Conservation (phyloP, 2,797 vertebrate species). For the Premnoplex brunnescens region DNA sequence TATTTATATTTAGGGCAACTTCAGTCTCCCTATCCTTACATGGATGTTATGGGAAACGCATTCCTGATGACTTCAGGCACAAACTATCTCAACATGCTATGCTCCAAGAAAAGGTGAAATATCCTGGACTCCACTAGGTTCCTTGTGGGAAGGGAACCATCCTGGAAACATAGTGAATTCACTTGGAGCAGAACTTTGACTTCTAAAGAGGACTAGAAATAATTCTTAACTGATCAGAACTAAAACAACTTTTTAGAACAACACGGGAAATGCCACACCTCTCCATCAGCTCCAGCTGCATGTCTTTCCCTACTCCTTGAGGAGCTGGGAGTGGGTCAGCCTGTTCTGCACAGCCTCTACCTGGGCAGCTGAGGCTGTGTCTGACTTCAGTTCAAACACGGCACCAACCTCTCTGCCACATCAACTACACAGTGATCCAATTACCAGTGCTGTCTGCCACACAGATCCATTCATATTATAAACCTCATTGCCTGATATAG, state of each 20-base stretch:
- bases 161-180: neutral
- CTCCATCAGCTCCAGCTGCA: neutral
- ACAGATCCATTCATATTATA: neutral
- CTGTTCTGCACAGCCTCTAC: neutral
- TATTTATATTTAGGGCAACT: neutral
- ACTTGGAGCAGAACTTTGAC: neutral
- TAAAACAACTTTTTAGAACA: neutral
- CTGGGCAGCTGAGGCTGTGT: neutral
- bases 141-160: neutral
- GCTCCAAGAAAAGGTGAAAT: neutral
- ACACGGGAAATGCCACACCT: rapidly evolving
- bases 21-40: neutral
- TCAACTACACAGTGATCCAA: rapidly evolving
- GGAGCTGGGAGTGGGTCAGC: neutral
- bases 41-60: neutral
- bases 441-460: neutral
- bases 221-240: neutral
- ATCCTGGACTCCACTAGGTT: neutral
- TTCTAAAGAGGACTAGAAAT: neutral
- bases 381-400: neutral
- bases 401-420: neutral
- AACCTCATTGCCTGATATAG: neutral
- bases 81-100: neutral
- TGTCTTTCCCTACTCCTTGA: neutral
- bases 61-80: neutral